These are phyloP conservation scores for Drosophila rubida DNA, from an alignment of 2,888 invertebrate species.

Conservation along the genomic window DNA sequence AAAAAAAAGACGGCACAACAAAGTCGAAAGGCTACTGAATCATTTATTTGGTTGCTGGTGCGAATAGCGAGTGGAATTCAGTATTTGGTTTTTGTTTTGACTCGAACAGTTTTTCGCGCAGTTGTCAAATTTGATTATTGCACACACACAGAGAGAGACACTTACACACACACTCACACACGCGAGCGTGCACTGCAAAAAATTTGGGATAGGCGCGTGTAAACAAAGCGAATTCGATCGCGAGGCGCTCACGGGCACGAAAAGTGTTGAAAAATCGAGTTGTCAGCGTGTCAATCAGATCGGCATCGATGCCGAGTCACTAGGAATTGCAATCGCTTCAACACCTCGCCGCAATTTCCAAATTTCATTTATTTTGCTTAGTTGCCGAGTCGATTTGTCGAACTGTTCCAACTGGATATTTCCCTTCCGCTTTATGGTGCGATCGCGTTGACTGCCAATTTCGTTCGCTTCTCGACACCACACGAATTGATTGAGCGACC, in stretches of 20 bases:
- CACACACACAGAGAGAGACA: slow-evolving; percentile 18
- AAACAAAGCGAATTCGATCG: slow-evolving; percentile 30
- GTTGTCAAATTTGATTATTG: slow-evolving; percentile 78
- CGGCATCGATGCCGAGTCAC: neutral
- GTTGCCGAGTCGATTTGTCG: neutral
- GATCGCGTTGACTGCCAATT: slow-evolving; percentile 62
- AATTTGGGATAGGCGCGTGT: slow-evolving; percentile 11
- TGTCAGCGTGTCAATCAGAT: slow-evolving; percentile 60
- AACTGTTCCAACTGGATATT: slow-evolving; percentile 13
- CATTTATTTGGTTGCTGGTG: slow-evolving; percentile 50
- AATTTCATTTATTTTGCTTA: slow-evolving; percentile 5
- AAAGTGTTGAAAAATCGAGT: slow-evolving; percentile 51
- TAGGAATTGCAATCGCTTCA: slow-evolving; percentile 52
- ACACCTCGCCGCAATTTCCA: slow-evolving; percentile 54
- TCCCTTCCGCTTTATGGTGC: slow-evolving; percentile 56
- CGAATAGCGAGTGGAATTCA: slow-evolving; percentile 11
- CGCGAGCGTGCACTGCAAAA: slow-evolving; percentile 42
- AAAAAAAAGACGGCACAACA: slow-evolving; percentile 24
- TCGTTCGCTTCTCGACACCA: slow-evolving; percentile 32
- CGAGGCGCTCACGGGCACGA: slow-evolving; percentile 20
- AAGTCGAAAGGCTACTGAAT: slow-evolving; percentile 25
- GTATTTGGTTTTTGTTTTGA: slow-evolving; percentile 58
- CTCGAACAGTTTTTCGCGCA: slow-evolving; percentile 70
- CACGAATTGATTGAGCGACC: slow-evolving; percentile 56
- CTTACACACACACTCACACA: slow-evolving; percentile 12